Evolutionary conservation across 2,797 vertebrate genomes (phyloP), one percentile per base, ranked within the genome.

Genomic region (Thripadectes ignobilis): DNA sequence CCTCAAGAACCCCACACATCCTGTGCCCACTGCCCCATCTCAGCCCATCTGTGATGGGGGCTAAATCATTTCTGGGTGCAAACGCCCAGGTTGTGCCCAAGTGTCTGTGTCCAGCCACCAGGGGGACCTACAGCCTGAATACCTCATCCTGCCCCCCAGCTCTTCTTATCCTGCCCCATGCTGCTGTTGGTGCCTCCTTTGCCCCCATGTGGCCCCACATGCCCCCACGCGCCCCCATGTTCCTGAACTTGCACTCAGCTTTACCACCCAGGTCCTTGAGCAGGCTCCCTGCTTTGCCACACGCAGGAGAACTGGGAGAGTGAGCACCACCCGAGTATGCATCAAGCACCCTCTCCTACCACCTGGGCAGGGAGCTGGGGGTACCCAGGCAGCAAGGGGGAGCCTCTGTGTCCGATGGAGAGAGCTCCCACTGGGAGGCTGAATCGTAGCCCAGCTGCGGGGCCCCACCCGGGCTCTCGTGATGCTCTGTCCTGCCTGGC

Each of bases 81-180:
- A 41, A 61, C 1, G 1, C 16, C 26, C 0, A 0, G 19, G 24
- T 23, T 49, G 30, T 86, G 26, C 51, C 26, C 12, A 7, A 57
- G 21, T 17, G 13, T 36, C 26, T 39, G 45, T 22, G 45, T 29
- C 38, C 19, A 8, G 61, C 39, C 39, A 14, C 48, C 0, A 0
- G 0, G 0, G 45, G 14, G 36, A 59, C 7, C n/a, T 71, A 14
- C 45, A 77, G 72, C n/a, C 27, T 3, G 0, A 14, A 61, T 1
- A 23, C 9, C 10, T 62, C 0, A 0, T 72, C 29, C 59, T 48
- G 59, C 12, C 19, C n/a, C 48, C 45, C 45, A 45, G 45, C 20
- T 45, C 45, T 46, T 45, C 45, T 46, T 46, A 32, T 36, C 45
- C 67, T 72, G 57, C n/a, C 81, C 69, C 48, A 4, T 2, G 1